phyloP scores from a whole-genome alignment of 2,113 vertebrate genomes.

The Chaetura pelagica region DNA sequence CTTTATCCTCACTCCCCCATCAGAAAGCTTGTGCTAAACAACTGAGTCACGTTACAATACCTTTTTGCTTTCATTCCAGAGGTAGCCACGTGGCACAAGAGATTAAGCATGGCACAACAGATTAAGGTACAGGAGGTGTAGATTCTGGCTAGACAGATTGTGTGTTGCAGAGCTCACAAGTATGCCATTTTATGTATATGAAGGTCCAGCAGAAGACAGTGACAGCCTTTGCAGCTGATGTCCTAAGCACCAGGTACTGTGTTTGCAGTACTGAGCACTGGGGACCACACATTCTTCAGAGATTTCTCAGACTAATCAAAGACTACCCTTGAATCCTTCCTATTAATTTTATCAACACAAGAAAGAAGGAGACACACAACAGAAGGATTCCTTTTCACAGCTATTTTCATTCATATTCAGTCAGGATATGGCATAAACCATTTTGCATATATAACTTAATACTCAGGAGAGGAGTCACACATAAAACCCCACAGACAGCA shows the following conservation, averaged over 20 bases:
- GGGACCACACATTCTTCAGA: background rate
- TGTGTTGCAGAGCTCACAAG: background rate
- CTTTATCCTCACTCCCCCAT: background rate
- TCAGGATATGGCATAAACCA: background rate
- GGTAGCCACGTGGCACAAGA: fast-evolving
- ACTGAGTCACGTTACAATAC: background rate
- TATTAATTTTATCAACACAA: background rate
- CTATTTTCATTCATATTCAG: background rate
- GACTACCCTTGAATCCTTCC: background rate
- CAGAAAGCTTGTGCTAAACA: background rate
- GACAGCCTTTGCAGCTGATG: background rate
- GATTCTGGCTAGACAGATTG: background rate
- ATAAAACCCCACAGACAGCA: background rate
- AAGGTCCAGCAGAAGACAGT: background rate
- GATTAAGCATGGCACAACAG: background rate
- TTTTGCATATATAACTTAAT: background rate
- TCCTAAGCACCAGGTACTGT: background rate
- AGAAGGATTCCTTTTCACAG: background rate
- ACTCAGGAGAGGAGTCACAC: background rate
- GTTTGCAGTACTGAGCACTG: background rate
- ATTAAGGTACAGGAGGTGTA: background rate
- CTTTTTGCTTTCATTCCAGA: background rate
- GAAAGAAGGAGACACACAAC: background rate
- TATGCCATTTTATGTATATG: background rate
- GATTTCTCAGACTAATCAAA: background rate